Percentiles rank a stretch among this genome's conserved stretches.
Evolutionary conservation across 2,888 invertebrate genomes (phyloP).

Genomic region (Orgyia antiqua): DNA sequence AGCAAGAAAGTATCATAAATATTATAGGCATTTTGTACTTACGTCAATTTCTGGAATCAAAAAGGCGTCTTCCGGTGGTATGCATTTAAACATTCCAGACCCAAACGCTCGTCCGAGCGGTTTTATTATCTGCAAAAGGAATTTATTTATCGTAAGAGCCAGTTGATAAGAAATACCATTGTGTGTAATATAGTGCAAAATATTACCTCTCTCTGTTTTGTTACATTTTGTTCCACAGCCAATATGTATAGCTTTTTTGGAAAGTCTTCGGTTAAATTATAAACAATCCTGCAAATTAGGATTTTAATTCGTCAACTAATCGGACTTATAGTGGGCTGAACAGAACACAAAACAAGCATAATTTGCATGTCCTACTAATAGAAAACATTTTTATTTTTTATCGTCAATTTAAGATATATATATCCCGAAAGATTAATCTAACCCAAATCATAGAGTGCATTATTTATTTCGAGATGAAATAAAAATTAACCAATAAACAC

Average conservation of each 20-base stretch:
- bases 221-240: slow-evolving; percentile 80
- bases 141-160: slow-evolving; percentile 7
- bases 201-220: slow-evolving; percentile 64
- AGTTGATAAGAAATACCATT: background rate
- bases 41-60: slow-evolving; percentile 69
- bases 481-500: too few species aligned
- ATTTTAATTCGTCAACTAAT: background rate
- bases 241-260: slow-evolving; percentile 80
- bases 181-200: background rate
- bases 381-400: too few species aligned
- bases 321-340: too few species aligned
- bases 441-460: too few species aligned
- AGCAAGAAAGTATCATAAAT: too few species aligned
- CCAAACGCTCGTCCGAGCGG: slow-evolving; percentile 73
- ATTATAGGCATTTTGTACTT: too few species aligned
- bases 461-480: too few species aligned
- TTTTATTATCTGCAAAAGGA: slow-evolving; percentile 69
- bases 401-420: too few species aligned
- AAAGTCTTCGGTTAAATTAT: slow-evolving; percentile 64
- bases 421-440: too few species aligned
- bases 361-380: too few species aligned
- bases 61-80: slow-evolving; percentile 78
- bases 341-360: too few species aligned
- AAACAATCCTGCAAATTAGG: slow-evolving; percentile 54
- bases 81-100: slow-evolving; percentile 74